A percentile compares a stretch with the other conserved stretches of the same genome.
Conservation (phyloP, 2,888 invertebrate species). For the Xylophagus ater region DNA sequence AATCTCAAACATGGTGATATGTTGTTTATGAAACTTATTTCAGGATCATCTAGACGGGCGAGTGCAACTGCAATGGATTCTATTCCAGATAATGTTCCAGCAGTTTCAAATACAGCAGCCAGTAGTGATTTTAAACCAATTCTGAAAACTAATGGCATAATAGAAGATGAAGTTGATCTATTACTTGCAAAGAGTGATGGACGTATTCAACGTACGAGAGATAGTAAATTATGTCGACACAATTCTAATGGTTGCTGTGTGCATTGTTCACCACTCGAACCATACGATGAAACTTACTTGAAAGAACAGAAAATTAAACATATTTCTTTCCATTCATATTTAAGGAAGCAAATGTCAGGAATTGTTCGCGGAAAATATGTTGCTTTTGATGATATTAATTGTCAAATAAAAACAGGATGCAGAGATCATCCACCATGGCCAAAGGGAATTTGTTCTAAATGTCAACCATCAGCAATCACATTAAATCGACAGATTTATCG, state of each 20-base stretch:
- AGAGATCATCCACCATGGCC: slow-evolving; percentile 98
- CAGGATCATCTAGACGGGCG: slow-evolving; percentile 29
- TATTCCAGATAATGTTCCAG: slow-evolving; percentile 3
- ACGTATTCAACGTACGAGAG: slow-evolving; percentile 71
- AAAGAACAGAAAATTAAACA: slow-evolving; percentile 95
- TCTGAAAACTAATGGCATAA: slow-evolving; percentile 34
- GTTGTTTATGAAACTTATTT: slow-evolving; percentile 62
- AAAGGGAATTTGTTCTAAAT: slow-evolving; percentile 95
- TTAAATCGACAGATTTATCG: slow-evolving; percentile 88
- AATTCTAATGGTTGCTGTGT: slow-evolving; percentile 88
- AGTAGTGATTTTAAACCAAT: slow-evolving; percentile 23
- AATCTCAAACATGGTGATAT: slow-evolving; percentile 86
- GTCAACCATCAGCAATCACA: slow-evolving; percentile 95
- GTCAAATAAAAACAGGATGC: slow-evolving; percentile 86
- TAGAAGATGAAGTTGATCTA: slow-evolving; percentile 84
- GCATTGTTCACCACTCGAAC: slow-evolving; percentile 93
- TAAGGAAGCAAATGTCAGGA: slow-evolving; percentile 88
- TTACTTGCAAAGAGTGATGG: slow-evolving; percentile 72
- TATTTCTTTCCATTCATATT: slow-evolving; percentile 92
- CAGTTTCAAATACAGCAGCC: slow-evolving; percentile 25
- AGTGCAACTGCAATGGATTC: slow-evolving; percentile 14
- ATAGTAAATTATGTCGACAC: slow-evolving; percentile 88
- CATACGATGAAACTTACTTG: slow-evolving; percentile 88
- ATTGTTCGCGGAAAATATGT: slow-evolving; percentile 86
- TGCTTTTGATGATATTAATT: slow-evolving; percentile 83